Percentiles rank a stretch among this genome's conserved stretches.
Conservation (phyloP, 2,113 vertebrate species). For the Melanostigma gelatinosum region DNA sequence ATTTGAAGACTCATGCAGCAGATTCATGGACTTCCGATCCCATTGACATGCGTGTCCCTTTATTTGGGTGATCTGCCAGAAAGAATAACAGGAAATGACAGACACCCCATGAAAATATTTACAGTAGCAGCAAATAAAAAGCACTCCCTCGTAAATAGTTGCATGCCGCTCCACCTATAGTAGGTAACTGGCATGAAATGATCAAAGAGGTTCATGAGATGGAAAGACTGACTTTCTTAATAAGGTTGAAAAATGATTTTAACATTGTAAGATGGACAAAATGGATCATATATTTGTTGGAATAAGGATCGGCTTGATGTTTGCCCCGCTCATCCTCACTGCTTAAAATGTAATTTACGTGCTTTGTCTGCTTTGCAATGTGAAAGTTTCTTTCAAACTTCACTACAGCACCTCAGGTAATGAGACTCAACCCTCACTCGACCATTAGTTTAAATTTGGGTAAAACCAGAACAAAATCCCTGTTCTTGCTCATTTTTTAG, state of each 20-base stretch:
- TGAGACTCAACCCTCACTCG: background rate
- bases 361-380: background rate
- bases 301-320: background rate
- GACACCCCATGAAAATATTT: background rate
- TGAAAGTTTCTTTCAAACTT: background rate
- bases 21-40: background rate
- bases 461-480: background rate
- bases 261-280: background rate
- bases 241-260: background rate
- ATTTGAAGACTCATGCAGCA: background rate
- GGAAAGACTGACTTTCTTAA: background rate
- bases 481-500: background rate
- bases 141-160: background rate
- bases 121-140: background rate
- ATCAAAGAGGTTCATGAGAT: slow-evolving; percentile 8
- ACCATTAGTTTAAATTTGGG: background rate
- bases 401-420: background rate
- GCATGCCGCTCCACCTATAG: background rate
- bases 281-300: background rate
- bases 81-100: slow-evolving; percentile 5
- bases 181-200: background rate
- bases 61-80: background rate
- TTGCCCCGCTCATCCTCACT: background rate
- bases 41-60: background rate
- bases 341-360: background rate